Evolutionary conservation across 2,888 invertebrate species (phyloP), one percentile per base, ranked within the genome.

Genomic region (Strigamia maritima): DNA sequence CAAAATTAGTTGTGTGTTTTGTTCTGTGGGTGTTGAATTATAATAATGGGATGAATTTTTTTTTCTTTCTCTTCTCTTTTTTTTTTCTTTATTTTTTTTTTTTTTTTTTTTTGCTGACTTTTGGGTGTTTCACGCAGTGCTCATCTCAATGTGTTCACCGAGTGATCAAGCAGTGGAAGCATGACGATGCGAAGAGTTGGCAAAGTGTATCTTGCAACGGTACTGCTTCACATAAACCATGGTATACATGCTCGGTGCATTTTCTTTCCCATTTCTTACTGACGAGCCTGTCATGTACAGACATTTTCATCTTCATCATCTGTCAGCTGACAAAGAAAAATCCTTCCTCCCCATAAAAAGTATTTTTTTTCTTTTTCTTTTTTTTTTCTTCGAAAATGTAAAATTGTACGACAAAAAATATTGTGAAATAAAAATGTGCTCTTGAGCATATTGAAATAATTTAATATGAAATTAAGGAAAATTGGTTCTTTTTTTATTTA

Each of bases 71-170:
- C 40, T 38, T 22, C 8, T 76, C n/a, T 19, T 44, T 76, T 76
- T 38, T 76, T 40, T 76, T 76, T 77, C n/a, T 77, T 44, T 70
- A 28, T 70, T 70, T 28, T 65, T 28, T 60, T 19, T 31, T 65
- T 70, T 35, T 78, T 65, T 78, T 78, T 78, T 78, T 54, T 31
- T 19, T 60, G 31, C 60, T 78, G 65, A 78, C 49, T 78, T 78
- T 78, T 78, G 78, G 78, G 78, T 70, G 70, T 78, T 78, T 78
- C 38, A 65, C 78, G 60, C 78, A 78, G 78, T 78, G 78, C 60
- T 78, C 78, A 54, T 65, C 60, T 49, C 44, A 49, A 49, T 77
- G 77, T 38, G 78, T 78, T 78, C 78, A 28, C 78, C 78, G 78
- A 78, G 78, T 78, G 78, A 60, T 78, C 78, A 44, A 65, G 70